These are phyloP conservation scores for Gymnoscopelus microlampas DNA, from an alignment of 2,797 vertebrate genomes.

Conservation along the genomic window DNA sequence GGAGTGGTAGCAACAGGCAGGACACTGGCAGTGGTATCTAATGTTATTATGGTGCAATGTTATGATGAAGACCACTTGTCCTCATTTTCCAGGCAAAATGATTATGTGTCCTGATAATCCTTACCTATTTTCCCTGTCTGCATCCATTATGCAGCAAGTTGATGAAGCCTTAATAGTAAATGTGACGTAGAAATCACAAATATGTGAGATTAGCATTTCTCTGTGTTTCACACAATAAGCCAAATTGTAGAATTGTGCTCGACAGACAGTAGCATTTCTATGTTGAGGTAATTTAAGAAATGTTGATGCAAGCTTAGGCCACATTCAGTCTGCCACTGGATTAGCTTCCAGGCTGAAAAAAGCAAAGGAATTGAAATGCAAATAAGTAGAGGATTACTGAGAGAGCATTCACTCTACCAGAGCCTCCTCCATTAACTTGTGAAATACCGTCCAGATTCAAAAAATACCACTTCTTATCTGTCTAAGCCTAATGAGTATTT, in stretches of 20 bases:
- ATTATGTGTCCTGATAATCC: slow-evolving; percentile 40
- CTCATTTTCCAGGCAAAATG: slow-evolving; percentile 28
- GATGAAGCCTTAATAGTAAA: slow-evolving; percentile 13
- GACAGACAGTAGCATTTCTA: slow-evolving; percentile 58
- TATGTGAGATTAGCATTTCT: slow-evolving; percentile 1
- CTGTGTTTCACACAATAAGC: slow-evolving; percentile 15
- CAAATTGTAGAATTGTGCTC: slow-evolving; percentile 57
- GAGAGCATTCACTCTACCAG: slow-evolving; percentile 76
- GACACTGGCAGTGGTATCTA: slow-evolving; percentile 34
- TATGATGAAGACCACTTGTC: slow-evolving; percentile 31
- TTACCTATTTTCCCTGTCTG: slow-evolving; percentile 31
- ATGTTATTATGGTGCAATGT: slow-evolving; percentile 30
- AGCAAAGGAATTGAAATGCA: slow-evolving; percentile 84
- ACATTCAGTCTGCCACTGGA: slow-evolving; percentile 74
- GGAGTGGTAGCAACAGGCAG: slow-evolving; percentile 40
- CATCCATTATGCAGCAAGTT: slow-evolving; percentile 17
- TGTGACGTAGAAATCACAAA: slow-evolving; percentile 24
- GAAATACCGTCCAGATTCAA: slow-evolving; percentile 67
- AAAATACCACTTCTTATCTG: slow-evolving; percentile 27
- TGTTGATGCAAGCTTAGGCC: slow-evolving; percentile 68
- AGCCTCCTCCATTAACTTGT: slow-evolving; percentile 70
- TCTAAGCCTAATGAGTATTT: slow-evolving; percentile 58
- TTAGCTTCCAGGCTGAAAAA: slow-evolving; percentile 74
- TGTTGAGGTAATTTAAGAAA: slow-evolving; percentile 63
- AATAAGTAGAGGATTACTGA: slow-evolving; percentile 84